phyloP scores from a whole-genome alignment of 1,140 invertebrate genomes.

The Potamilus streckersoni region DNA sequence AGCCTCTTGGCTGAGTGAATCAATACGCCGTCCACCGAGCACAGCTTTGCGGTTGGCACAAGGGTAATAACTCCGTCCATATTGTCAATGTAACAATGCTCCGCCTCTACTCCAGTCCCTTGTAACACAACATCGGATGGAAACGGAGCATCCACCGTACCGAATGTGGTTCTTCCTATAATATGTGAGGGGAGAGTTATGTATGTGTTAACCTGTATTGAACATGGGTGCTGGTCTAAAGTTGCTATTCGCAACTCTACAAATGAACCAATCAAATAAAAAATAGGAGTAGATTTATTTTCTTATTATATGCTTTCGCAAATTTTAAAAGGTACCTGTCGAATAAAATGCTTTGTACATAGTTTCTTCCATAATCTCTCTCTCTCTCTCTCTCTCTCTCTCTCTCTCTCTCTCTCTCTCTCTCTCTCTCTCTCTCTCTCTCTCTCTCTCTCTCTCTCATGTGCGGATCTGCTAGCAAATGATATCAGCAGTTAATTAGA shows the following conservation, averaged over 20 bases:
- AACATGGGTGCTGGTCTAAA: not conserved
- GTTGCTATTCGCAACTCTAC: not conserved
- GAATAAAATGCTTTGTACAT: not conserved
- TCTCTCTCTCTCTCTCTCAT: no score
- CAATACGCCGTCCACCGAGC: slow-evolving; percentile 77
- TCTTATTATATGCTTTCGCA: not conserved
- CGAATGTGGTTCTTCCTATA: slow-evolving; percentile 51
- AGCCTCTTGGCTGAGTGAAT: slow-evolving; percentile 77
- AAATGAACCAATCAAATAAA: not conserved
- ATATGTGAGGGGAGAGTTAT: not conserved
- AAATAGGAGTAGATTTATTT: not conserved
- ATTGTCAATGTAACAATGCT: slow-evolving; percentile 89
- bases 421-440: no score
- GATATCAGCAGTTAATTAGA: no score
- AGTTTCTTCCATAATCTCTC: no score
- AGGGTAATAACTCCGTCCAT: slow-evolving; percentile 83
- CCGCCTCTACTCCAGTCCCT: slow-evolving; percentile 82
- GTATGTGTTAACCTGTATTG: not conserved
- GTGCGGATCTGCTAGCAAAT: no score
- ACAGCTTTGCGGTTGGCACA: slow-evolving; percentile 78
- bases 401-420: no score
- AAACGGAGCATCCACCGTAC: slow-evolving; percentile 28
- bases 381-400: no score
- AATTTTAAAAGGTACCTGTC: not conserved
- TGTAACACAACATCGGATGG: slow-evolving; percentile 82